phyloP scores from a whole-genome alignment of 2,888 invertebrate species.

The Orthosia incerta region DNA sequence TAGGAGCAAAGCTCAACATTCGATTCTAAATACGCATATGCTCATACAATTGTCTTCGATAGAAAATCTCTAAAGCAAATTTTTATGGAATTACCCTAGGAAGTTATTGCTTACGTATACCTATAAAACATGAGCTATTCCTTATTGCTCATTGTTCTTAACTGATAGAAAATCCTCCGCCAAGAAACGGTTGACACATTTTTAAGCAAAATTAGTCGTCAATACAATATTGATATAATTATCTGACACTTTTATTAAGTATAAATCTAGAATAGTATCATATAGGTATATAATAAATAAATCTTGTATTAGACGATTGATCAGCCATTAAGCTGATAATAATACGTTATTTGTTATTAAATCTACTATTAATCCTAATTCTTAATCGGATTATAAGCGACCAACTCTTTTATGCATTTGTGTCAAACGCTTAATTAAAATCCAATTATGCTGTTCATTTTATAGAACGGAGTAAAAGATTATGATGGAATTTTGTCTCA shows the following conservation, averaged over 20 bases:
- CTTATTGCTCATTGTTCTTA: slow-evolving; percentile 60
- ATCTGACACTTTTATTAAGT: slow-evolving; percentile 1
- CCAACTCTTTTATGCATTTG: neutral
- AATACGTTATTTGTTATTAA: slow-evolving; percentile 14
- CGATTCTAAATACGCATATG: neutral
- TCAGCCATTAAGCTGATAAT: slow-evolving; percentile 10
- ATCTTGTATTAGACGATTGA: slow-evolving; percentile 15
- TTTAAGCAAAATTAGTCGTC: slow-evolving; percentile 54
- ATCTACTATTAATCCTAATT: slow-evolving; percentile 1
- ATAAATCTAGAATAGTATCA: neutral
- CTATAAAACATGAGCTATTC: slow-evolving; percentile 51
- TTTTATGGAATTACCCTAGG: slow-evolving; percentile 27
- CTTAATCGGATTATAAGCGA: slow-evolving; percentile 36
- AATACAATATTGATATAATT: slow-evolving; percentile 5
- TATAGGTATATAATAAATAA: too few species aligned
- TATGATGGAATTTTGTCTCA: slow-evolving; percentile 23
- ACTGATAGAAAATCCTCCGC: slow-evolving; percentile 33
- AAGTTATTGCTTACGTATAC: slow-evolving; percentile 46
- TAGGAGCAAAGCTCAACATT: neutral
- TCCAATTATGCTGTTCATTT: slow-evolving; percentile 28
- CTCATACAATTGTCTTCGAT: neutral
- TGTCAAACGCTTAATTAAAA: slow-evolving; percentile 47
- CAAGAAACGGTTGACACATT: slow-evolving; percentile 73
- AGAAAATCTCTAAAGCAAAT: slow-evolving; percentile 11
- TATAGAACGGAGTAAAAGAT: slow-evolving; percentile 6